Conservation (phyloP, 2,888 invertebrate species). For the Zaprionus lineosus region DNA sequence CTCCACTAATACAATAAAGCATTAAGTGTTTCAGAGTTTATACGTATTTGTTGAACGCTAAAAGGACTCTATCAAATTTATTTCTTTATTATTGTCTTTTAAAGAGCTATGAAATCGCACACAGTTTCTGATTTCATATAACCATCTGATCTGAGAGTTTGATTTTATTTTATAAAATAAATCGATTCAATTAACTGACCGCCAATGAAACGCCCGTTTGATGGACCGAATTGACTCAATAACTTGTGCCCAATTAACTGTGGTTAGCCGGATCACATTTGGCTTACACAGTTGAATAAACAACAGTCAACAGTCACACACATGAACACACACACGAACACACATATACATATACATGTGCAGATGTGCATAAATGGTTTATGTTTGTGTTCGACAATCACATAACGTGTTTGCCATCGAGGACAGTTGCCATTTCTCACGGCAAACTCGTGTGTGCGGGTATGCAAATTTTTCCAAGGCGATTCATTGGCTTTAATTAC, state of each 20-base stretch:
- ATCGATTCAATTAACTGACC: constrained; percentile 14
- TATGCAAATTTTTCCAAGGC: constrained; percentile 61
- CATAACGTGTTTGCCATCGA: constrained; percentile 59
- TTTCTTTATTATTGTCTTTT: no score
- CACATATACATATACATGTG: not conserved
- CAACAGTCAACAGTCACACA: constrained; percentile 10
- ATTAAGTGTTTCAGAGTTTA: no score
- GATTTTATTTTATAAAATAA: no score
- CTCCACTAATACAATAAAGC: no score
- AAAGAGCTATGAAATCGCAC: no score
- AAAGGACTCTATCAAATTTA: no score
- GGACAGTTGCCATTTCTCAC: constrained; percentile 68
- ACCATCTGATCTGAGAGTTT: no score
- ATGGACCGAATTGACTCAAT: constrained; percentile 32
- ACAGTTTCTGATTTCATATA: not conserved
- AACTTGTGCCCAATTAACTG: constrained; percentile 43
- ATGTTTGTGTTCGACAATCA: constrained; percentile 59
- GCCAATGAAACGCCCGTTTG: constrained; percentile 16
- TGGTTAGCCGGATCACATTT: constrained; percentile 22
- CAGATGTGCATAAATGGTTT: constrained; percentile 11
- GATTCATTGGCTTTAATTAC: constrained; percentile 63
- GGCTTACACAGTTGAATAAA: constrained; percentile 30
- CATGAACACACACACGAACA: not conserved
- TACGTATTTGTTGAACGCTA: no score
- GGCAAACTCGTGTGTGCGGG: constrained; percentile 52